phyloP scores from a whole-genome alignment of 2,113 vertebrate genomes.

The Hippocampus abdominalis region DNA sequence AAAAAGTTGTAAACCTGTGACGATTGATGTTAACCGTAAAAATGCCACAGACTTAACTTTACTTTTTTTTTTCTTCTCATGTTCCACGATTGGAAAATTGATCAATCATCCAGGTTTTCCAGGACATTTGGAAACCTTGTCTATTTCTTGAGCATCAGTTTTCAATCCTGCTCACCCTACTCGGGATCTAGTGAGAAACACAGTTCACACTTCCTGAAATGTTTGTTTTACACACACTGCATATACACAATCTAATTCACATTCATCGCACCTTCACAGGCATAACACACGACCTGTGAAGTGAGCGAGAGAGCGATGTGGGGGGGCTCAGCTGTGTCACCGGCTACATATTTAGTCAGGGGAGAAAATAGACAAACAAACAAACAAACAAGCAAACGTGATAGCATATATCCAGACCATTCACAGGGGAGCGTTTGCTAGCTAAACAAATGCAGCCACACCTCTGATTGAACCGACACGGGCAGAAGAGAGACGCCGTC shows the following conservation, averaged over 20 bases:
- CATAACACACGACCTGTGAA: neutral
- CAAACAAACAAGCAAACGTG: neutral
- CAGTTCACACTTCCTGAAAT: no score
- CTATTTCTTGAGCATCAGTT: no score
- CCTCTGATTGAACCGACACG: constrained; percentile 20
- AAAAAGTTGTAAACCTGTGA: no score
- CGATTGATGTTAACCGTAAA: no score
- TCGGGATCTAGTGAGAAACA: neutral
- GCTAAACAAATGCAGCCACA: constrained; percentile 17
- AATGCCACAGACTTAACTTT: no score
- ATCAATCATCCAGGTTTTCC: no score
- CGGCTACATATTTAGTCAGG: neutral
- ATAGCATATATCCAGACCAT: neutral
- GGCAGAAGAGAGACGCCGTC: constrained; percentile 26
- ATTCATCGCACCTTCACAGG: neutral
- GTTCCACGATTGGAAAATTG: no score
- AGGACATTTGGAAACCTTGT: no score
- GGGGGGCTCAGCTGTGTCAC: neutral
- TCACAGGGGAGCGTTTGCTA: constrained; percentile 26
- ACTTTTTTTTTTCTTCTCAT: no score
- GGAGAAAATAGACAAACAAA: neutral
- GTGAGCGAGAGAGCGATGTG: neutral
- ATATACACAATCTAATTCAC: neutral
- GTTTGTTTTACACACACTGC: neutral
- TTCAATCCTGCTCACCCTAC: no score